Percentiles rank a stretch among this genome's conserved stretches.
phyloP scores from a whole-genome alignment of 2,888 invertebrate genomes.

The Acanthoscelides obtectus region DNA sequence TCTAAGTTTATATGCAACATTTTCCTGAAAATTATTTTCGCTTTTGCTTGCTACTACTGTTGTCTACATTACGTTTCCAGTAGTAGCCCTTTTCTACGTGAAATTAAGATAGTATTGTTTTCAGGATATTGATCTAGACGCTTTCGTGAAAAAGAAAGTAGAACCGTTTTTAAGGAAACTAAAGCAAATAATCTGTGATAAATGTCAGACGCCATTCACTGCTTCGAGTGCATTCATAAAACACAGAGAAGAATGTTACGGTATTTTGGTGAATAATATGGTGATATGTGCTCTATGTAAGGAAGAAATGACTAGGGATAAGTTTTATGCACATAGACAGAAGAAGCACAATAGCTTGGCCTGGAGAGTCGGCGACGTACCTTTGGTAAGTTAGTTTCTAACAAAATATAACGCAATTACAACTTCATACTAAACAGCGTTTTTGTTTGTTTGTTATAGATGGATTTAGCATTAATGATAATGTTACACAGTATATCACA shows the following conservation, averaged over 20 bases:
- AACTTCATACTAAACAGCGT: too few species aligned
- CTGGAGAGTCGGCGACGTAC: slow-evolving; percentile 53
- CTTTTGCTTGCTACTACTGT: too few species aligned
- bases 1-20: too few species aligned
- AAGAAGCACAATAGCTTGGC: slow-evolving; percentile 54
- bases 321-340: slow-evolving; percentile 53
- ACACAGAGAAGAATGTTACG: slow-evolving; percentile 24
- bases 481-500: too few species aligned
- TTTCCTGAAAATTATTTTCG: too few species aligned
- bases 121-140: slow-evolving; percentile 13
- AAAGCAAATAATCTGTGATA: slow-evolving; percentile 16
- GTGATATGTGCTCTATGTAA: slow-evolving; percentile 51
- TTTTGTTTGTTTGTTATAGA: too few species aligned
- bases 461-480: too few species aligned
- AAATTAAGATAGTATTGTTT: too few species aligned
- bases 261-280: slow-evolving; percentile 17
- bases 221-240: slow-evolving; percentile 10
- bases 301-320: slow-evolving; percentile 37
- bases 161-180: slow-evolving; percentile 11
- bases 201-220: slow-evolving; percentile 12
- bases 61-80: too few species aligned
- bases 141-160: slow-evolving; percentile 14
- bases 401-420: too few species aligned
- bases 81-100: too few species aligned
- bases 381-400: slow-evolving; percentile 49